A percentile compares a stretch with the other conserved stretches of the same genome.
phyloP scores from a whole-genome alignment of 1,140 invertebrate genomes.

The Ceratoteleas bidentatus region DNA sequence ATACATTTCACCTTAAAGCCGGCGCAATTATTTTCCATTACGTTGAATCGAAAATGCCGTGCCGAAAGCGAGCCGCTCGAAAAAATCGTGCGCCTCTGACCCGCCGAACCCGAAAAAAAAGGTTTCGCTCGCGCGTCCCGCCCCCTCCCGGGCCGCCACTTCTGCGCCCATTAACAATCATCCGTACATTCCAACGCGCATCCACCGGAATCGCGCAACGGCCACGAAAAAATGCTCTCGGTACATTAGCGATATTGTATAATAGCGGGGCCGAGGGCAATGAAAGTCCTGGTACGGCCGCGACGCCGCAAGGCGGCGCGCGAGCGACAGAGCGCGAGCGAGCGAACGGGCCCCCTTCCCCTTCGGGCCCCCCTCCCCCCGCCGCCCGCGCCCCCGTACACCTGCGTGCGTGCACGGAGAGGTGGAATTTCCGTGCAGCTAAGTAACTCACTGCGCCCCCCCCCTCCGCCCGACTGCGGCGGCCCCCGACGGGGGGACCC shows the following conservation, averaged over 20 bases:
- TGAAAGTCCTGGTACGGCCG: slow-evolving; percentile 65
- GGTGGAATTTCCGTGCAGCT: slow-evolving; percentile 65
- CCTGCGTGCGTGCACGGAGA: slow-evolving; percentile 51
- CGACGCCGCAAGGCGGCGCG: slow-evolving; percentile 56
- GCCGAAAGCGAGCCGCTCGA: not conserved
- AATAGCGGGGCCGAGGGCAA: slow-evolving; percentile 65
- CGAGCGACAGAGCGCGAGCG: slow-evolving; percentile 37
- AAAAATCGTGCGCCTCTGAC: slow-evolving; percentile 48
- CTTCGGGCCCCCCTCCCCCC: slow-evolving; percentile 1
- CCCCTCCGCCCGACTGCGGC: no score
- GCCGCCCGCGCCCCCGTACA: slow-evolving; percentile 27
- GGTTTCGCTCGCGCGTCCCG: not conserved
- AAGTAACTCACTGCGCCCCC: slow-evolving; percentile 63
- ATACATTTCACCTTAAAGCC: no score
- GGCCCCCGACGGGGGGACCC: slow-evolving; percentile 73
- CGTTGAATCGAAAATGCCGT: slow-evolving; percentile 28
- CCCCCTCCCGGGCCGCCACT: slow-evolving; percentile 20
- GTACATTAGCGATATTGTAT: slow-evolving; percentile 68
- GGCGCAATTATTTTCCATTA: slow-evolving; percentile 37
- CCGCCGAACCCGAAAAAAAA: slow-evolving; percentile 40
- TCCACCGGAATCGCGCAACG: slow-evolving; percentile 57
- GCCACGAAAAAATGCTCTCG: slow-evolving; percentile 58
- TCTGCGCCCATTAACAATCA: slow-evolving; percentile 52
- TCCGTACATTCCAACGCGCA: slow-evolving; percentile 58
- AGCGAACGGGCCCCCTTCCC: not conserved